A percentile compares a stretch with the other conserved stretches of the same genome.
These are phyloP conservation scores for Uropsilus gracilis DNA, from an alignment of 2,113 vertebrate species.

Conservation along the genomic window DNA sequence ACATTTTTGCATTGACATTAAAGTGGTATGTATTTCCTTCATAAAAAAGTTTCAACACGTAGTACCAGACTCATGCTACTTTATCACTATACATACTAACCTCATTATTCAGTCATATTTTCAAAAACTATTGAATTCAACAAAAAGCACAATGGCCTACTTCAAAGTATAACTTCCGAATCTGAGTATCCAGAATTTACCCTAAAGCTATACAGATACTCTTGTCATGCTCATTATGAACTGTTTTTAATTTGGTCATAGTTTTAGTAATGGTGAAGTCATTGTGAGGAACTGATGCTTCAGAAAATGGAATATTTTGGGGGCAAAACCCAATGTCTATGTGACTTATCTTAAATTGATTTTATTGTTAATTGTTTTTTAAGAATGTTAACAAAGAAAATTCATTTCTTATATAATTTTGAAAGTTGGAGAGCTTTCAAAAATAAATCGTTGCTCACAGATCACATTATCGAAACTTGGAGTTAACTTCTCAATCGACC, in stretches of 20 bases:
- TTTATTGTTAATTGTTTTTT: conserved; percentile 21
- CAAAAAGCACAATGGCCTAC: not conserved
- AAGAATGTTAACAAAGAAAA: not conserved
- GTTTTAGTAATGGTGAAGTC: not conserved
- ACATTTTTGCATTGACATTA: not conserved
- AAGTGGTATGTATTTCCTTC: conserved; percentile 2
- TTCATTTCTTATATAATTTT: conserved; percentile 41
- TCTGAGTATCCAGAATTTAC: not conserved
- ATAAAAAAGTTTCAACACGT: not conserved
- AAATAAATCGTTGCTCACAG: conserved; percentile 38
- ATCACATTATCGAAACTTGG: not conserved
- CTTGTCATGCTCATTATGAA: not conserved
- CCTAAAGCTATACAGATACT: not conserved
- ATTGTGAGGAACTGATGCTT: not conserved
- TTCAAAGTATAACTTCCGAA: not conserved
- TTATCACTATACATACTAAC: not conserved
- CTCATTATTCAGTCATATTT: not conserved
- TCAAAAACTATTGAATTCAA: not conserved
- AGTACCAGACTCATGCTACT: not conserved
- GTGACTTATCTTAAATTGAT: not conserved
- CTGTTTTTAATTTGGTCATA: not conserved
- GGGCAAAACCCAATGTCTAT: not conserved
- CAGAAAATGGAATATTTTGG: not conserved
- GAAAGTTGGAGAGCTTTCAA: conserved; percentile 1
- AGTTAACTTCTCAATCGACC: not conserved